These are phyloP conservation scores for Girardia tigrina DNA, from an alignment of 2,888 invertebrate species.

Conservation along the genomic window DNA sequence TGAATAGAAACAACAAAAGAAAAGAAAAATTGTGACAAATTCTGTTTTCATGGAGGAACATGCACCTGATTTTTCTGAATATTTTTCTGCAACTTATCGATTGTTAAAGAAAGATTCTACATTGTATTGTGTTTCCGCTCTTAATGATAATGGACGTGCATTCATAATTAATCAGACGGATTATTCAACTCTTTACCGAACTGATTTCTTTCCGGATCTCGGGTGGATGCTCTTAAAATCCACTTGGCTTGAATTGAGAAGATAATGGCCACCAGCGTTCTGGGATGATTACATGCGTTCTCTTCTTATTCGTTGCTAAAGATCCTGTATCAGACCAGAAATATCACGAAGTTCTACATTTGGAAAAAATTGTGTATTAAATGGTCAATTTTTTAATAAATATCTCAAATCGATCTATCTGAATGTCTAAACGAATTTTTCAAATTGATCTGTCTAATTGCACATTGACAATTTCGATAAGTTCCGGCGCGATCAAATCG, in stretches of 20 bases:
- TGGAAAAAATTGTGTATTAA: constrained; percentile 73
- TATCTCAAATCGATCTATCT: constrained; percentile 82
- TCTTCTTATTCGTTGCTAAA: constrained; percentile 70
- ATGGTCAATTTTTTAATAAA: constrained; percentile 84
- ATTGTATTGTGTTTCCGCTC: constrained; percentile 93
- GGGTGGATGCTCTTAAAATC: constrained; percentile 83
- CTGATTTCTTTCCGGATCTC: constrained; percentile 90
- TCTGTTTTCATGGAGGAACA: too few species aligned
- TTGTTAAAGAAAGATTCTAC: constrained; percentile 65
- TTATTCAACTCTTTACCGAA: constrained; percentile 52
- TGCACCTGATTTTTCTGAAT: constrained; percentile 89
- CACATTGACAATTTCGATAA: constrained; percentile 68
- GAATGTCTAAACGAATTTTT: constrained; percentile 77
- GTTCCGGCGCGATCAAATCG: constrained; percentile 56
- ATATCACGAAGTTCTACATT: constrained; percentile 90
- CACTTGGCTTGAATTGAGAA: constrained; percentile 68
- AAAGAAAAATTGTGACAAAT: too few species aligned
- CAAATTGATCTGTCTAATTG: constrained; percentile 75
- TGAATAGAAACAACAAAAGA: too few species aligned
- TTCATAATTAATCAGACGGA: neutral
- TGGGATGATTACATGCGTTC: constrained; percentile 99
- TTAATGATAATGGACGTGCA: constrained; percentile 85
- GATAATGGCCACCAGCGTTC: constrained; percentile 84
- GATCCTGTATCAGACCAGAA: constrained; percentile 88
- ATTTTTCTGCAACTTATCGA: constrained; percentile 81